Base-by-base conservation (phyloP, 2,113 vertebrate species). In the Polyodon spathula region DNA sequence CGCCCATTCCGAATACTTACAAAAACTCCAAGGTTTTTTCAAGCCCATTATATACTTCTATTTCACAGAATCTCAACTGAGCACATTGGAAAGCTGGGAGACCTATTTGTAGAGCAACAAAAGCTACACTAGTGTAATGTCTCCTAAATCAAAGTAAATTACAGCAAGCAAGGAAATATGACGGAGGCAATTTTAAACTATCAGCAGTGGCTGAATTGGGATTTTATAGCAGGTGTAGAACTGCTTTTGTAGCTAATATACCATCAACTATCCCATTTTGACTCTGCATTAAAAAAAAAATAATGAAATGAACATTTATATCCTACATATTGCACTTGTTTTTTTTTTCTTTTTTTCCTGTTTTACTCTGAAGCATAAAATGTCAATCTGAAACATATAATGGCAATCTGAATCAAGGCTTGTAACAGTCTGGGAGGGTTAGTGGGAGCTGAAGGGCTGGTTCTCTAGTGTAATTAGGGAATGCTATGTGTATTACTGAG, bases 401-500 rank as follows among this genome's bases (percentile, higher is more conserved):
- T 80, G 82, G 72, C 73, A 73, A 70, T 78, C 72, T 80, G 76
- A 88, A 81, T 82, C 79, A 76, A 82, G 79, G 85, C 79, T 62
- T 75, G 78, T 74, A 76, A 83, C 78, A 71, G 70, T 84, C 77
- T 78, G 68, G 75, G 72, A 77, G 80, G 77, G 81, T 84, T 81
- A 84, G 77, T 73, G 76, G 68, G 27, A 27, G 27, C 27, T 27
- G 27, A 27, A 27, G 58, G 16, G 40, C 40, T 44, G 58, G 48
- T 6, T n/a, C n/a, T n/a, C n/a, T n/a, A n/a, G n/a, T n/a, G n/a
- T n/a, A n/a, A n/a, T n/a, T n/a, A n/a, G n/a, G n/a, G n/a, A n/a
- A n/a, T n/a, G n/a, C n/a, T n/a, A n/a, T n/a, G n/a, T n/a, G n/a
- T n/a, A n/a, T n/a, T n/a, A n/a, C n/a, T n/a, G n/a, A n/a, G n/a